Base-by-base conservation (phyloP, 2,113 vertebrate genomes). In the Pandion haliaetus region DNA sequence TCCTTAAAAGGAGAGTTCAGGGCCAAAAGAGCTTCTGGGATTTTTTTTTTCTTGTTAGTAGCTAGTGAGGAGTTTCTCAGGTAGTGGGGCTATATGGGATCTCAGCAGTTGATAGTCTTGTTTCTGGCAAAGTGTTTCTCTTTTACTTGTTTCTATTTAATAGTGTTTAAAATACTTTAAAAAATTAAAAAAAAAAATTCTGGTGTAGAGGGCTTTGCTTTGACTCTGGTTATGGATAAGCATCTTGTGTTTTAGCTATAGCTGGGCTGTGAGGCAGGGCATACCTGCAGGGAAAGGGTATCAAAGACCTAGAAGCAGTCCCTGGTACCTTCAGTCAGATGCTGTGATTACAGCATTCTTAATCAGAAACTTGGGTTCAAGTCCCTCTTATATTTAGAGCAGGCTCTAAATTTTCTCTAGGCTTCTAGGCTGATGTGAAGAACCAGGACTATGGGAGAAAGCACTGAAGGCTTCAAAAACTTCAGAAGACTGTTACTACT, bases 11-110 rank as follows among this genome's bases (percentile, higher is more conserved):
- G 5, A 66, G 4, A 34, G 3, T 15, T 52, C 6, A 57, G 14
- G 8, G 7, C 7, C 40, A 3, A 63, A 79, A 10, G 1, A 1
- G 2, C 3, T 57, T 47, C 5, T 17, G 32, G 5, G 2, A 20
- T 54, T 24, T 25, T 73, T 28, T 28, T 36, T 23, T 45, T 5
- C 20, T 38, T 62, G 0, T 49, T 47, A 47, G 6, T 19, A 5
- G 13, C 9, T 31, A 2, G 2, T 4, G 6, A 70, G 31, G 14
- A 58, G 11, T 23, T 15, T 58, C 11, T 47, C 7, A 14, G 6
- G 9, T 8, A 17, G 4, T 15, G 6, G 5, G 4, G 9, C 11
- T 74, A 2, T 25, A 14, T 3, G 38, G 15, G 16, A 38, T 66
- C 11, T 49, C 5, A 32, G 7, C 5, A 40, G 13, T 8, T 57